Base-by-base conservation (phyloP, 2,888 invertebrate genomes). In the Pyrocoelia pectoralis region DNA sequence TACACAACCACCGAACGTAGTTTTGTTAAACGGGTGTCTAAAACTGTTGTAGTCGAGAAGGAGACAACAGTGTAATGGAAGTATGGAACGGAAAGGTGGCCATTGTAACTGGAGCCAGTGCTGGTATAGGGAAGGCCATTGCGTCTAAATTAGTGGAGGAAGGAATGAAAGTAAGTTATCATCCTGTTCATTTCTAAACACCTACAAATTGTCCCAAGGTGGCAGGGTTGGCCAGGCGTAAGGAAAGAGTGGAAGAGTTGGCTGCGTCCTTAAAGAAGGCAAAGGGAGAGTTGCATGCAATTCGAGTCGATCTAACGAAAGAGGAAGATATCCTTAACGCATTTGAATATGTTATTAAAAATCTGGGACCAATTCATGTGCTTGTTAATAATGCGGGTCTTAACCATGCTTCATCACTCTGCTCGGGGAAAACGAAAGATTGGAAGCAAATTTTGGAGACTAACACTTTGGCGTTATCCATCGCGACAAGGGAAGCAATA, bases 391-490 rank as follows among this genome's bases (percentile, higher is more conserved):
- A 67, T 12, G 69, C 71, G 8, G 71, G 68, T 8, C 13, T 70
- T 29, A 49, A 17, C 4, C 28, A 49, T 17, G 43, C 40, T 2
- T 68, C 64, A 12, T 63, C 58, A 1, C 49, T 70, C 0, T 41
- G 56, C 5, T 60, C 63, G 9, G 74, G 74, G 2, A 61, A 72
- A 46, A 68, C 70, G 4, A 49, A 59, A 1, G 56, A 56, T 1
- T 74, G 74, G 73, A 68, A 61, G 29, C 55, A 66, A 38, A 66
- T 74, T n/a, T 29, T 74, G 6, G 71, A 74, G 52, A 72, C 71
- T 2, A 74, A 74, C 53, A 49, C 72, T 1, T 41, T 73, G 5
- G 73, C 61, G 8, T 18, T 48, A 9, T 56, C 49, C 3, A 64
- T 73, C 2, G 68, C 69, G 5, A 65, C 69, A 1, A 55, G 69